Base-by-base conservation (phyloP, 2,888 invertebrate genomes). In the Phorcus lineatus region DNA sequence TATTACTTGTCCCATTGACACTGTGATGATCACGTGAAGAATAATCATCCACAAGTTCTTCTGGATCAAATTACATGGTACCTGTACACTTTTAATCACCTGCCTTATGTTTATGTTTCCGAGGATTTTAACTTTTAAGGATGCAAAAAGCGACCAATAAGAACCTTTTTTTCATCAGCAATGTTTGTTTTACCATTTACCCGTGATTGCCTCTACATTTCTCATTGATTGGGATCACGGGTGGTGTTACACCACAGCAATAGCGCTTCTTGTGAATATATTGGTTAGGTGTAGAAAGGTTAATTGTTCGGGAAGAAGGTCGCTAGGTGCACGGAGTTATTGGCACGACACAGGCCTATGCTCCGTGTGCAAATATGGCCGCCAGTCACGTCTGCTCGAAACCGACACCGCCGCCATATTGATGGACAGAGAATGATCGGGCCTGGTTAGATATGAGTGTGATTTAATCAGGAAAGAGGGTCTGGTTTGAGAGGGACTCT, bases 401-500 rank as follows among this genome's bases (percentile, higher is more conserved):
- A 70, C 70, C 40, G 70, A 70, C 36, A 31, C 40, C 28, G 36
- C 70, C 40, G 31, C 11, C 70, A 70, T 36, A 40, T 70, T 70
- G 70, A 70, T 36, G 36, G 70, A 70, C 70, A 36, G 36, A 36
- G 19, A 16, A 36, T 36, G 31, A 70, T 31, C 70, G 40, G 70
- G 31, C 70, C 19, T 31, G n/a, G 36, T 70, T 31, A 70, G 36
- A 70, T 36, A 17, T 28, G 70, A 36, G 36, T 70, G 70, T 70
- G 70, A 70, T 70, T 70, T 70, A 70, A 70, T 70, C 70, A 70
- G 70, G 40, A 70, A 70, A 70, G 70, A 70, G 70, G 70, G n/a
- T 31, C 36, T 36, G 19, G 70, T 19, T 36, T 70, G 36, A 19
- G 19, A 19, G 70, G 19, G 31, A n/a, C 36, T 36, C 31, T 70